phyloP scores from a whole-genome alignment of 2,797 vertebrate species.

The Anableps anableps region DNA sequence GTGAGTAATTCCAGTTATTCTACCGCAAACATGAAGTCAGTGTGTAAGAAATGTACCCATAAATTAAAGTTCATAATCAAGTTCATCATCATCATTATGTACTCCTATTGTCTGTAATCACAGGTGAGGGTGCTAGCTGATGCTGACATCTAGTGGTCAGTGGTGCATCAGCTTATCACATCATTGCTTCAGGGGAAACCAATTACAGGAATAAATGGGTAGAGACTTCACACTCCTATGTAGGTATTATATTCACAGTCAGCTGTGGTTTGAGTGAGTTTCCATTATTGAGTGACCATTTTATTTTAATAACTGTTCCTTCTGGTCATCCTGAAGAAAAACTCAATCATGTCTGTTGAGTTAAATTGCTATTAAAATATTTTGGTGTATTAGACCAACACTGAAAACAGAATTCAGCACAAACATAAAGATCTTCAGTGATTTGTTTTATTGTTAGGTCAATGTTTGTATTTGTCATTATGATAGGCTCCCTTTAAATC shows the following conservation, averaged over 20 bases:
- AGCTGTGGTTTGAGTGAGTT: not conserved
- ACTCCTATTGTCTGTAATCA: slow-evolving; percentile 16
- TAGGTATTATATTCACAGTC: not conserved
- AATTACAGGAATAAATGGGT: not conserved
- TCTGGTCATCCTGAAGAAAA: not conserved
- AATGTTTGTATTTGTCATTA: not conserved
- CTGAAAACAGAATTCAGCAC: not conserved
- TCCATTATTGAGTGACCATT: not conserved
- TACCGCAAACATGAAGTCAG: not conserved
- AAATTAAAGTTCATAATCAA: not conserved
- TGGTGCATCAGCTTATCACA: slow-evolving; percentile 18
- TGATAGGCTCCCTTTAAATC: not conserved
- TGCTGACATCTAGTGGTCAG: slow-evolving; percentile 77
- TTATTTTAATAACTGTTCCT: not conserved
- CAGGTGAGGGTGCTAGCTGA: slow-evolving; percentile 56
- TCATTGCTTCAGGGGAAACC: slow-evolving; percentile 3
- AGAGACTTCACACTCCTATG: not conserved
- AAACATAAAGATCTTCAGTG: not conserved
- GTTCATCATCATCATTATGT: slow-evolving; percentile 5
- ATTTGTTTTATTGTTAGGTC: not conserved
- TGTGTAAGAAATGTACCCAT: not conserved
- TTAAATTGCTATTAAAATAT: not conserved
- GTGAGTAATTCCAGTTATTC: not conserved
- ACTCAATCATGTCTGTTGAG: not conserved
- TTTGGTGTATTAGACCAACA: not conserved